Percentiles rank a stretch among this genome's conserved stretches.
Evolutionary conservation across 2,113 vertebrate genomes (phyloP).

Genomic region (Anhinga rufa): DNA sequence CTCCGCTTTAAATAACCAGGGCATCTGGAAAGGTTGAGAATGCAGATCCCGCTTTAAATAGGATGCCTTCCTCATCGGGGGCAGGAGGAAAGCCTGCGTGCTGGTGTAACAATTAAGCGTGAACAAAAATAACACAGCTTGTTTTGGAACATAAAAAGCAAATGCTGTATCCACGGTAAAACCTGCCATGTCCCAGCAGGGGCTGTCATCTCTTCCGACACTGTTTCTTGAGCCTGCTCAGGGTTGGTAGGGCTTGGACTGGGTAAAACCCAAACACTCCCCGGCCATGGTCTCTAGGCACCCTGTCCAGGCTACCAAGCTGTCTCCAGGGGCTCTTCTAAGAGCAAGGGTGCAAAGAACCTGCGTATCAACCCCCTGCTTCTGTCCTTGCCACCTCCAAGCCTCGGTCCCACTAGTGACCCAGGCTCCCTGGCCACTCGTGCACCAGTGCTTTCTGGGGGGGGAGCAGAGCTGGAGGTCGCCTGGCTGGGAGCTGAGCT

Average conservation of each 20-base stretch:
- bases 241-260: neutral
- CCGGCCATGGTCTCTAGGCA: neutral
- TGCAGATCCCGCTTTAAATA: neutral
- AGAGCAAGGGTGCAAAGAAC: neutral
- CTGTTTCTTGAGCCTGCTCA: neutral
- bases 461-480: neutral
- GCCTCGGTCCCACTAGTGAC: neutral
- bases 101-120: neutral
- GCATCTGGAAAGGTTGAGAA: neutral
- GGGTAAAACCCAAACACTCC: neutral
- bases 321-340: neutral
- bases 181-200: neutral
- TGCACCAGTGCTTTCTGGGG: neutral
- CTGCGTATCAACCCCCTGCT: neutral
- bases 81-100: neutral
- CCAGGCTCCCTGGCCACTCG: neutral
- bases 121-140: neutral
- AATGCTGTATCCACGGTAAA: neutral
- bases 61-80: neutral
- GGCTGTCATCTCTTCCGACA: neutral
- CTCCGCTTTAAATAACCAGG: neutral
- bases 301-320: neutral
- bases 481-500: neutral
- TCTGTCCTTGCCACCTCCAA: neutral
- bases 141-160: neutral